A percentile compares a stretch with the other conserved stretches of the same genome.
Conservation (phyloP, 2,888 invertebrate species). For the Arrhopalites spinosus region DNA sequence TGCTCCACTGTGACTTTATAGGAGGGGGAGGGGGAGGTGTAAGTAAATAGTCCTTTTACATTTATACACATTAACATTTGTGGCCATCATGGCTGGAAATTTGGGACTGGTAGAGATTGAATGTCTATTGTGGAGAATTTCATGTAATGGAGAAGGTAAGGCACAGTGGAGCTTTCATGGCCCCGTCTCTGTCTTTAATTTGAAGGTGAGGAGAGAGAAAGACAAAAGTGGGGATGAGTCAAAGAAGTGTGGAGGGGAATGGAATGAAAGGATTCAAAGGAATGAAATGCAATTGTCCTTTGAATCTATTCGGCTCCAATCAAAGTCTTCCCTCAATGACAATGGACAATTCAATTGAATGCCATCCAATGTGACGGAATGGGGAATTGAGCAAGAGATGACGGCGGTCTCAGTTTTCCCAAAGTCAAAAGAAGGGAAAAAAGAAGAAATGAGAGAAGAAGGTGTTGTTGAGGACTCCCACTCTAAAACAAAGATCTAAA, state of each 20-base stretch:
- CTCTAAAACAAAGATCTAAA: not conserved
- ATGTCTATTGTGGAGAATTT: no score
- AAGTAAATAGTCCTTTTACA: no score
- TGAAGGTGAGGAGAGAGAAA: not conserved
- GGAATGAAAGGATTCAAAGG: not conserved
- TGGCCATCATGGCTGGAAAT: no score
- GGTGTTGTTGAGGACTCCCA: constrained; percentile 1
- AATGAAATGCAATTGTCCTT: not conserved
- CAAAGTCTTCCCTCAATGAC: no score
- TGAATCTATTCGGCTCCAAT: not conserved
- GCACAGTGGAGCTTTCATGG: no score
- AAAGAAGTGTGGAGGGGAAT: not conserved
- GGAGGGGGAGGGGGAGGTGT: not conserved
- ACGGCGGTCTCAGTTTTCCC: constrained; percentile 9
- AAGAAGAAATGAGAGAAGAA: constrained; percentile 18
- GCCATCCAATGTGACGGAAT: not conserved
- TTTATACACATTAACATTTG: no score
- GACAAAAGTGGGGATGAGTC: not conserved
- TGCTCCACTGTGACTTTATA: not conserved
- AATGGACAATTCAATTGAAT: no score
- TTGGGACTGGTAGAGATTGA: no score
- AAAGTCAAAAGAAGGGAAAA: not conserved
- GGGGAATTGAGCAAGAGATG: not conserved
- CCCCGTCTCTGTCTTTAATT: not conserved
- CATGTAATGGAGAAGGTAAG: no score